Percentiles rank a stretch among this genome's conserved stretches.
phyloP scores from a whole-genome alignment of 2,888 invertebrate genomes.

The Caenorhabditis virilis region DNA sequence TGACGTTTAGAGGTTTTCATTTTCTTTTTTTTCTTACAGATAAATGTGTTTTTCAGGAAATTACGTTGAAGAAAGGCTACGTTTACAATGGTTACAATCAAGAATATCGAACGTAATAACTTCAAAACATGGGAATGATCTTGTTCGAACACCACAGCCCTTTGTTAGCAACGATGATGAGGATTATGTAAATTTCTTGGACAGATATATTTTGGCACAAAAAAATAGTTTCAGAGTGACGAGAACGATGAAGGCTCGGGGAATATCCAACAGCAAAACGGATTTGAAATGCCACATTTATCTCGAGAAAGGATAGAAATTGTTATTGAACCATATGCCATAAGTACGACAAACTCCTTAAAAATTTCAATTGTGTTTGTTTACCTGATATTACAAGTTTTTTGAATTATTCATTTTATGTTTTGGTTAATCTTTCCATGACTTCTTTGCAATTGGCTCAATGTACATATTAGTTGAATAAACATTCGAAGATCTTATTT shows the following conservation, averaged over 20 bases:
- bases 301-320: slow-evolving; percentile 7
- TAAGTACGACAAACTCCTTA: slow-evolving; percentile 8
- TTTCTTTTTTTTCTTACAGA: background rate
- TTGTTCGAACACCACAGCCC: background rate
- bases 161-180: slow-evolving; percentile 20
- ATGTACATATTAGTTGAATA: background rate
- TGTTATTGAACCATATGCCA: slow-evolving; percentile 27
- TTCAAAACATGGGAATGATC: slow-evolving; percentile 6
- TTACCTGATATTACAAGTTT: no score
- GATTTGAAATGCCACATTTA: background rate
- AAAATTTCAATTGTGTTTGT: no score
- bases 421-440: no score
- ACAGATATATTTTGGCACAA: background rate
- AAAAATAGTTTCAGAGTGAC: slow-evolving; percentile 18
- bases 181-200: slow-evolving; percentile 25
- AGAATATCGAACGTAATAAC: slow-evolving; percentile 14
- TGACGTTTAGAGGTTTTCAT: slow-evolving; percentile 25
- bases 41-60: slow-evolving; percentile 11
- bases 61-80: slow-evolving; percentile 27
- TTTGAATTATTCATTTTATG: no score
- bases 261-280: background rate
- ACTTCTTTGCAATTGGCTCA: no score
- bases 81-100: slow-evolving; percentile 31
- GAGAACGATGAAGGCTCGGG: slow-evolving; percentile 28
- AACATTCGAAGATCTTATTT: background rate